Evolutionary conservation across 2,888 invertebrate genomes (phyloP).

Genomic region (Octodonta nipae): DNA sequence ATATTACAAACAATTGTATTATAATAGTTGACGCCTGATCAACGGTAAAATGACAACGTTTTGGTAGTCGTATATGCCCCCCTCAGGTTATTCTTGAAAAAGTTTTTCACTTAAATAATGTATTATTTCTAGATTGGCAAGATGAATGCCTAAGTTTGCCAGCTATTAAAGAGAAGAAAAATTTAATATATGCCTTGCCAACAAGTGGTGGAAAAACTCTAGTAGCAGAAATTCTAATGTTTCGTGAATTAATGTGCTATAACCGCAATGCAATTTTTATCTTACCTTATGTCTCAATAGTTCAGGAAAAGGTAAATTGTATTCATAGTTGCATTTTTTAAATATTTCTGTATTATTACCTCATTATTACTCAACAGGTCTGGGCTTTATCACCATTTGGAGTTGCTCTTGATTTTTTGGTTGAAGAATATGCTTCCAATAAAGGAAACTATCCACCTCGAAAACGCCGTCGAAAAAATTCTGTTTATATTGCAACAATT

Average conservation of each 20-base stretch:
- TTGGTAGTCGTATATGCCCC: no score
- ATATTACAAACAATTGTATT: no score
- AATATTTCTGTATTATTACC: background rate
- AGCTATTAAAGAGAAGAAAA: conserved; percentile 57
- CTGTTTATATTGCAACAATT: conserved; percentile 83
- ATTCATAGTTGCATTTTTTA: conserved; percentile 1
- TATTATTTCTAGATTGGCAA: conserved; percentile 69
- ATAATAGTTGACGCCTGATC: no score
- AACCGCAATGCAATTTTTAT: conserved; percentile 77
- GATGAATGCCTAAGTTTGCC: conserved; percentile 72
- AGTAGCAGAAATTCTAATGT: conserved; percentile 88
- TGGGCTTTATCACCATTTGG: conserved; percentile 76
- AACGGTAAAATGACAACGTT: no score
- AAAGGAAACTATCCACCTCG: conserved; percentile 74
- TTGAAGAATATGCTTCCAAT: conserved; percentile 91
- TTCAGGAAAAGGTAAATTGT: conserved; percentile 93
- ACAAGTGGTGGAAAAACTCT: conserved; percentile 96
- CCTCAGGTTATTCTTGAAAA: no score
- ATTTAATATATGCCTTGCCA: conserved; percentile 84
- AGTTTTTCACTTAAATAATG: background rate
- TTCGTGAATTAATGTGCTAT: conserved; percentile 68
- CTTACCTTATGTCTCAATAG: conserved; percentile 89
- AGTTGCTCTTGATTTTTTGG: conserved; percentile 69
- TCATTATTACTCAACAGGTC: conserved; percentile 45
- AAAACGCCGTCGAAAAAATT: conserved; percentile 57